Evolutionary conservation across 2,888 invertebrate genomes (phyloP).

Genomic region (Cephus nigrinus): DNA sequence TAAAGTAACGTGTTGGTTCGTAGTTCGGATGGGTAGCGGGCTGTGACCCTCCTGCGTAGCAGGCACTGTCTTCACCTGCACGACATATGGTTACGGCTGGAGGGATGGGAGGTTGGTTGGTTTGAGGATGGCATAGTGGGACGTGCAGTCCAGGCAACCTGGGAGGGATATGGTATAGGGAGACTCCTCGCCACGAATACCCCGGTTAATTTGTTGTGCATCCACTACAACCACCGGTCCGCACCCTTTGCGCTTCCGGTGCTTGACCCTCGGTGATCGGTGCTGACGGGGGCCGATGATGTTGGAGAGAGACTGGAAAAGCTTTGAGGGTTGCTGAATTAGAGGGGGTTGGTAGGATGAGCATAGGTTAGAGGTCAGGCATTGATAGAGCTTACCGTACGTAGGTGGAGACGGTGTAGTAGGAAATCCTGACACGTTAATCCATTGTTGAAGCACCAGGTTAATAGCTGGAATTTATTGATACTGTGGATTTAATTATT

Average conservation of each 20-base stretch:
- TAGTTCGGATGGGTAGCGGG: neutral
- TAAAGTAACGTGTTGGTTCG: neutral
- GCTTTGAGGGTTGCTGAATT: neutral
- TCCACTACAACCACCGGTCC: conserved; percentile 41
- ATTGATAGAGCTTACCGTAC: conserved; percentile 35
- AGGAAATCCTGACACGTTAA: neutral
- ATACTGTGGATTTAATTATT: no score
- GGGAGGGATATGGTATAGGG: neutral
- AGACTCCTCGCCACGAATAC: conserved; percentile 16
- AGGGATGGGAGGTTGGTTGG: conserved; percentile 46
- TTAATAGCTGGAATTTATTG: no score
- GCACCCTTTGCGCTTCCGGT: conserved; percentile 53
- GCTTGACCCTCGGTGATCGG: conserved; percentile 50
- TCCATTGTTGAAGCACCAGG: no score
- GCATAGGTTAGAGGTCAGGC: conserved; percentile 39
- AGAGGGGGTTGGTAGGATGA: neutral
- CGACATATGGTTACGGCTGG: conserved; percentile 54
- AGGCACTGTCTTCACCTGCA: conserved; percentile 56
- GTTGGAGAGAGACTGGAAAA: neutral
- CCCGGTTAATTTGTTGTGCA: conserved; percentile 56
- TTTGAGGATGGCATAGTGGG: conserved; percentile 31
- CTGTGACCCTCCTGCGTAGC: conserved; percentile 12
- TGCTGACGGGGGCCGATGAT: conserved; percentile 31
- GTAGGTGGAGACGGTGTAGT: neutral
- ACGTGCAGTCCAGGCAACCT: neutral